Evolutionary conservation across 2,113 vertebrate genomes (phyloP).

Genomic region (Oncorhynchus gorbuscha): DNA sequence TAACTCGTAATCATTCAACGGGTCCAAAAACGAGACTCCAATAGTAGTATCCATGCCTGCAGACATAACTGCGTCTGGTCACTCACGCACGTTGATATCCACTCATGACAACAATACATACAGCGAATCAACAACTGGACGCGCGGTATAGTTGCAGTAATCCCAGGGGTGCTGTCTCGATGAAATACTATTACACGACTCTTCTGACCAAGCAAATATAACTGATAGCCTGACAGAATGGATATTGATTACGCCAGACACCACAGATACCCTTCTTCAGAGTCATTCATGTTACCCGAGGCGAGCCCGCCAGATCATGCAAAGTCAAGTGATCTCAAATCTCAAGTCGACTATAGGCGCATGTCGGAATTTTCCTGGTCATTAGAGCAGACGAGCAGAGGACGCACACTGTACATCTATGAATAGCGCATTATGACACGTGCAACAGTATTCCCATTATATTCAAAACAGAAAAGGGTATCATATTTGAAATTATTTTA

Average conservation of each 20-base stretch:
- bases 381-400: neutral
- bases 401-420: neutral
- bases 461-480: too few relatives aligned
- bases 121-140: neutral
- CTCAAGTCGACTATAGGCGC: conserved; percentile 33
- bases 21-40: conserved; percentile 84
- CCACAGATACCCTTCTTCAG: neutral
- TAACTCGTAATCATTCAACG: conserved; percentile 83
- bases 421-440: neutral
- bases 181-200: neutral
- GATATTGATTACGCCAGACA: conserved; percentile 1
- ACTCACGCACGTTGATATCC: neutral
- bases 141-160: neutral
- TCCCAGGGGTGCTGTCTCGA: neutral
- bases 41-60: conserved; percentile 68
- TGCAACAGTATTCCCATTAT: neutral
- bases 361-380: conserved; percentile 21
- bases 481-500: conserved; percentile 49
- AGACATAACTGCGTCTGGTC: neutral
- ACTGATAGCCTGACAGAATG: conserved; percentile 22
- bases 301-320: neutral
- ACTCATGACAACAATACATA: neutral
- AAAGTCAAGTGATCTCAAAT: neutral
- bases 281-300: neutral
- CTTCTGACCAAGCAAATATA: neutral